Conservation (phyloP, 1,140 invertebrate species). For the Aradophagus sp. region DNA sequence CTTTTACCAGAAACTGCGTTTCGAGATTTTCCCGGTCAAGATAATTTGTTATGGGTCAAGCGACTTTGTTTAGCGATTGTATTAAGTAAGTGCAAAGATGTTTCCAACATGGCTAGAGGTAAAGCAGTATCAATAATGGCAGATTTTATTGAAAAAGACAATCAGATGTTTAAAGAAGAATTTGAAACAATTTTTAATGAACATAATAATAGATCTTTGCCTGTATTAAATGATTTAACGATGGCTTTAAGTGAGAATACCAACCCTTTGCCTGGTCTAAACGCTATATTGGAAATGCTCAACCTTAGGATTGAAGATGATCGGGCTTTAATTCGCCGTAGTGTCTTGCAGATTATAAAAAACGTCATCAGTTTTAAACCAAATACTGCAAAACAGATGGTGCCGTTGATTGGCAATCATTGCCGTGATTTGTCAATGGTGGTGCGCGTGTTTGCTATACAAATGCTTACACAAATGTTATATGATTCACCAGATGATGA, state of each 20-base stretch:
- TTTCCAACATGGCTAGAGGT: slow-evolving; percentile 74
- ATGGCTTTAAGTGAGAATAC: slow-evolving; percentile 50
- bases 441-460: slow-evolving; percentile 77
- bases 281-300: slow-evolving; percentile 71
- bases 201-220: slow-evolving; percentile 54
- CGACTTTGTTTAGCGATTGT: slow-evolving; percentile 74
- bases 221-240: slow-evolving; percentile 52
- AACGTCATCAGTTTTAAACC: slow-evolving; percentile 58
- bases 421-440: slow-evolving; percentile 77
- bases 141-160: slow-evolving; percentile 70
- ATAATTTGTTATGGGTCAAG: slow-evolving; percentile 5
- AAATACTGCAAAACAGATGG: slow-evolving; percentile 30
- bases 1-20: slow-evolving; percentile 66
- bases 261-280: slow-evolving; percentile 67
- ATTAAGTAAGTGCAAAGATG: slow-evolving; percentile 76
- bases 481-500: slow-evolving; percentile 69
- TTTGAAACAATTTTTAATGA: slow-evolving; percentile 73
- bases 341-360: slow-evolving; percentile 75
- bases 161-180: slow-evolving; percentile 61
- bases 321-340: slow-evolving; percentile 77
- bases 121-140: slow-evolving; percentile 77
- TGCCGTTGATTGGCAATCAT: slow-evolving; percentile 70
- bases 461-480: slow-evolving; percentile 76
- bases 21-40: slow-evolving; percentile 12
- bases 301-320: slow-evolving; percentile 75